Evolutionary conservation across 2,888 invertebrate species (phyloP).

Genomic region (Megamerina dolium): DNA sequence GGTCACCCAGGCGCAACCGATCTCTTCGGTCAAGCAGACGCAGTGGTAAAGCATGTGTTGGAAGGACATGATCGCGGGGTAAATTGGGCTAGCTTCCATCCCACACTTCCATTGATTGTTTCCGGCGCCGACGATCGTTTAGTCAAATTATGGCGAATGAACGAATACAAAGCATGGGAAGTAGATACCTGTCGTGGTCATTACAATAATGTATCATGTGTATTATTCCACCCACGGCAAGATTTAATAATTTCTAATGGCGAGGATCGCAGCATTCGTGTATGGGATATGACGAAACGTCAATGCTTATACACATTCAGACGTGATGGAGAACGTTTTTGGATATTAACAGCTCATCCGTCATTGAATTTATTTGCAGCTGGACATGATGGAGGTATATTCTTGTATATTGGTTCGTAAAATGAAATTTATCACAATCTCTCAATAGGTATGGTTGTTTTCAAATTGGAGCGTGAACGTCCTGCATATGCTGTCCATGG

Average conservation of each 20-base stretch:
- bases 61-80: conserved; percentile 96
- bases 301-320: conserved; percentile 88
- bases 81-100: conserved; percentile 98
- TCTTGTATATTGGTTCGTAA: not conserved
- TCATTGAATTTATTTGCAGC: conserved; percentile 95
- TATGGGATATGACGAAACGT: conserved; percentile 97
- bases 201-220: conserved; percentile 98
- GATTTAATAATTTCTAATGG: conserved; percentile 95
- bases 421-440: not conserved
- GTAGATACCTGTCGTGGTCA: conserved; percentile 99
- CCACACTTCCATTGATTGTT: conserved; percentile 86
- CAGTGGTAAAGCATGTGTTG: conserved; percentile 82
- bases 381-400: conserved; percentile 92
- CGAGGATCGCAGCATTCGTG: conserved; percentile 95
- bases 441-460: conserved; percentile 49
- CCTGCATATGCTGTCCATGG: conserved; percentile 94
- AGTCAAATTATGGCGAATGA: conserved; percentile 98
- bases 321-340: conserved; percentile 94
- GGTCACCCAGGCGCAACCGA: conserved; percentile 83
- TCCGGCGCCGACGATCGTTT: conserved; percentile 99
- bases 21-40: conserved; percentile 91
- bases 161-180: conserved; percentile 98
- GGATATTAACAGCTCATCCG: conserved; percentile 94
- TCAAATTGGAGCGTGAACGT: conserved; percentile 84
- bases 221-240: conserved; percentile 93